phyloP scores from a whole-genome alignment of 2,888 invertebrate genomes.

The Amitus sp. region DNA sequence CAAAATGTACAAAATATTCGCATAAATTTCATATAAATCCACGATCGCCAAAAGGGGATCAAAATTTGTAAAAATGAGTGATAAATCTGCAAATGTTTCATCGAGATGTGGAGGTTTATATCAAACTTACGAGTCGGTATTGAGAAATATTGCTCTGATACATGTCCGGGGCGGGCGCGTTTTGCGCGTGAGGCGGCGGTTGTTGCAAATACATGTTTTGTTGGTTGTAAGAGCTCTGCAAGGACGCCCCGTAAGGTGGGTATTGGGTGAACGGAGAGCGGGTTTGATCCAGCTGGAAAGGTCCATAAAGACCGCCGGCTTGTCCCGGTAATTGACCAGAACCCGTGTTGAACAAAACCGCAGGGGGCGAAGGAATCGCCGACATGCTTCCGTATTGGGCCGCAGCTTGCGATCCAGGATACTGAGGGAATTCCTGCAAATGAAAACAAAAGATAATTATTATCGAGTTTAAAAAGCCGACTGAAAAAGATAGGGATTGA shows the following conservation, averaged over 20 bases:
- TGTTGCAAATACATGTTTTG: conserved; percentile 66
- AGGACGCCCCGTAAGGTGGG: conserved; percentile 75
- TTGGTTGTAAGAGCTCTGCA: conserved; percentile 68
- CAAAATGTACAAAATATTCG: conserved; percentile 24
- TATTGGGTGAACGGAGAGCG: conserved; percentile 85
- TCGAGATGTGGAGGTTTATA: too few species aligned
- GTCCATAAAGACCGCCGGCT: conserved; percentile 79
- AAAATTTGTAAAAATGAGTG: too few species aligned
- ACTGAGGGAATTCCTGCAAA: conserved; percentile 63
- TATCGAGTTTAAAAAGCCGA: neutral
- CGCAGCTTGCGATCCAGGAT: conserved; percentile 60
- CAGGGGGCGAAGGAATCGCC: conserved; percentile 87
- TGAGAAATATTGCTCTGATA: conserved; percentile 74
- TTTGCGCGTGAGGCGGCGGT: conserved; percentile 71
- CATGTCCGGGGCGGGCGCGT: conserved; percentile 74
- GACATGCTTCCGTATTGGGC: conserved; percentile 82
- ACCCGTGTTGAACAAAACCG: conserved; percentile 83
- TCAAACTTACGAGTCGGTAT: conserved; percentile 69
- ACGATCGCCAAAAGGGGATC: too few species aligned
- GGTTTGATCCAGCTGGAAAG: conserved; percentile 82
- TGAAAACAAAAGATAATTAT: conserved; percentile 15
- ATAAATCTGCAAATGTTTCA: too few species aligned
- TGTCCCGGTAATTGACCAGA: conserved; percentile 74
- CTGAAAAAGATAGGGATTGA: conserved; percentile 26
- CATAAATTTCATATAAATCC: too few species aligned